Base-by-base conservation (phyloP, 2,113 vertebrate genomes). In the Nestor notabilis region DNA sequence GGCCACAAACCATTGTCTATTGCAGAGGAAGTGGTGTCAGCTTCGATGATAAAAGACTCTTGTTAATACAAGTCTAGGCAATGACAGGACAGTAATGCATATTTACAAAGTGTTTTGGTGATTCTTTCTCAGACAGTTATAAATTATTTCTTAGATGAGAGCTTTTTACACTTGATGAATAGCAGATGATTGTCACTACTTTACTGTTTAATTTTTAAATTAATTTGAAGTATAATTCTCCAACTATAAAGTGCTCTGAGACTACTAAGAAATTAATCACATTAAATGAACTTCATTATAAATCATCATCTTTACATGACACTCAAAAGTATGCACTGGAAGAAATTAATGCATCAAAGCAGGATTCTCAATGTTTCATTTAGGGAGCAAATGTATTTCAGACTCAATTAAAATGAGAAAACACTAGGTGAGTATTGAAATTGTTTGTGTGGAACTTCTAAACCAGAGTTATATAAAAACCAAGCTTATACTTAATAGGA, bases 171-270 rank as follows among this genome's bases (percentile, higher is more conserved):
- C 39, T 80, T 93, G 58, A 96, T 93, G 87, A 96, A 94, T 78
- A 94, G 70, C n/a, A 92, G 81, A 74, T 88, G 82, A 93, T 89
- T 97, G 94, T 94, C 83, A 95, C 83, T 94, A 91, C 74, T 84
- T 89, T 76, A 72, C 87, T 83, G 66, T 78, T 97, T 90, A 96
- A 97, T 97, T 96, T 93, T 93, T 68, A 87, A 93, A 93, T 92
- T 94, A 96, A 95, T 95, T 94, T 95, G 83, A 96, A 95, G 93
- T 95, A 79, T 90, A 89, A 93, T 94, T 94, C 81, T 90, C 69
- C 74, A 89, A 46, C 56, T 77, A 81, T 74, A 87, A 94, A 96
- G 83, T 95, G 80, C 64, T 89, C 44, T 71, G 82, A 90, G 71
- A 91, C 85, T 93, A 85, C 83, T 91, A 95, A 90, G 83, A 94